Percentiles rank a stretch among this genome's conserved stretches.
Evolutionary conservation across 2,113 vertebrate species (phyloP).

Genomic region (Labeo rohita): DNA sequence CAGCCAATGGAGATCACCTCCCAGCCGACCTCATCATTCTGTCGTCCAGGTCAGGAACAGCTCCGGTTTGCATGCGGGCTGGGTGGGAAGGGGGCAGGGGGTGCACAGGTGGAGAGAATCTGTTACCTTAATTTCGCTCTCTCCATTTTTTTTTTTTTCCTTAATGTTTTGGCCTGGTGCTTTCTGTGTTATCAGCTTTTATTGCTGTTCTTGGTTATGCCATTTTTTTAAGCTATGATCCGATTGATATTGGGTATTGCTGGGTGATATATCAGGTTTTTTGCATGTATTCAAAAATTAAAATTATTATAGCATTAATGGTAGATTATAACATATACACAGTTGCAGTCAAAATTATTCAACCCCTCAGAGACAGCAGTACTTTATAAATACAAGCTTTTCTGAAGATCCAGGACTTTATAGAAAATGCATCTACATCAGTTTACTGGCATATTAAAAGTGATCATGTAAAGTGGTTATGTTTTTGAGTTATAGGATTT

Average conservation of each 20-base stretch:
- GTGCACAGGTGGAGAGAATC: slow-evolving; percentile 43
- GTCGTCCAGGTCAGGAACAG: slow-evolving; percentile 95
- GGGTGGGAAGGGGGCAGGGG: slow-evolving; percentile 74
- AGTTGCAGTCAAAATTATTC: too few relatives aligned
- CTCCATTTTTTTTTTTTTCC: neutral
- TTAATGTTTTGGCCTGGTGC: slow-evolving; percentile 1
- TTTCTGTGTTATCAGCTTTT: slow-evolving; percentile 1
- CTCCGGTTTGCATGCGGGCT: slow-evolving; percentile 65
- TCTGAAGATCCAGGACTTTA: too few relatives aligned
- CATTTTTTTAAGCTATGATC: neutral
- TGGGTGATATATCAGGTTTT: neutral
- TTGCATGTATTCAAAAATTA: neutral
- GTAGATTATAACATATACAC: too few relatives aligned
- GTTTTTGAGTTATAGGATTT: too few relatives aligned
- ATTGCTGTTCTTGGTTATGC: neutral
- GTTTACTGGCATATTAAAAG: too few relatives aligned
- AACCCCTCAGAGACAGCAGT: too few relatives aligned
- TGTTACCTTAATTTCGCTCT: slow-evolving; percentile 12
- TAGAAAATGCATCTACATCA: too few relatives aligned
- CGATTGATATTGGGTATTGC: neutral
- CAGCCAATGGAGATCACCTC: slow-evolving; percentile 97
- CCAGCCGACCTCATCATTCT: slow-evolving; percentile 99
- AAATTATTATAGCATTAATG: too few relatives aligned
- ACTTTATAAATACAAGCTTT: too few relatives aligned
- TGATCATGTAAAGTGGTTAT: too few relatives aligned